Evolutionary conservation across 1,140 invertebrate species (phyloP).

Genomic region (Aphelinus certus): DNA sequence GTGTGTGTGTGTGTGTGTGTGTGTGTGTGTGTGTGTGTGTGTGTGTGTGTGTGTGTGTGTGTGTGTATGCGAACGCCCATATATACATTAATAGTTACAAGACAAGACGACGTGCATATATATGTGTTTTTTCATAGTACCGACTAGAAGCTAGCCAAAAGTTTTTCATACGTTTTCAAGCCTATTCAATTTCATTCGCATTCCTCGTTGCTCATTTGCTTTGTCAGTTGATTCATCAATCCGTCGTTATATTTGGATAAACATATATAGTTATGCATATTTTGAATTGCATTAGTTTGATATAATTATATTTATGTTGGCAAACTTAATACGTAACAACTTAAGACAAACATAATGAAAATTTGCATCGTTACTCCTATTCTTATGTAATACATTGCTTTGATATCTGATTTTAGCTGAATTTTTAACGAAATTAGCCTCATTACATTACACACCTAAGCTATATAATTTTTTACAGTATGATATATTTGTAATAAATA

Average conservation of each 20-base stretch:
- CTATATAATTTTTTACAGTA: too few species aligned
- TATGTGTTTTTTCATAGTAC: conserved; percentile 23
- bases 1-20: background rate
- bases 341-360: too few species aligned
- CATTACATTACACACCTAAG: too few species aligned
- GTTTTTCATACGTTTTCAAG: background rate
- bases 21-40: too few species aligned
- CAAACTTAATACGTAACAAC: too few species aligned
- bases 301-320: too few species aligned
- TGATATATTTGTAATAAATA: too few species aligned
- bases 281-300: background rate
- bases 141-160: conserved; percentile 32
- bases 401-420: too few species aligned
- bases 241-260: background rate
- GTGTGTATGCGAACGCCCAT: conserved; percentile 9
- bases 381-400: too few species aligned
- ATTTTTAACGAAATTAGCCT: too few species aligned
- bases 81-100: conserved; percentile 40
- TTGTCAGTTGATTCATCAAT: background rate
- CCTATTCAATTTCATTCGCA: too few species aligned
- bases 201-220: background rate
- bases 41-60: background rate
- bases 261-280: conserved; percentile 27
- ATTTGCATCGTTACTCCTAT: too few species aligned
- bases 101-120: conserved; percentile 14